phyloP scores from a whole-genome alignment of 2,797 vertebrate genomes.

The Acrossocheilus wenchowensis region DNA sequence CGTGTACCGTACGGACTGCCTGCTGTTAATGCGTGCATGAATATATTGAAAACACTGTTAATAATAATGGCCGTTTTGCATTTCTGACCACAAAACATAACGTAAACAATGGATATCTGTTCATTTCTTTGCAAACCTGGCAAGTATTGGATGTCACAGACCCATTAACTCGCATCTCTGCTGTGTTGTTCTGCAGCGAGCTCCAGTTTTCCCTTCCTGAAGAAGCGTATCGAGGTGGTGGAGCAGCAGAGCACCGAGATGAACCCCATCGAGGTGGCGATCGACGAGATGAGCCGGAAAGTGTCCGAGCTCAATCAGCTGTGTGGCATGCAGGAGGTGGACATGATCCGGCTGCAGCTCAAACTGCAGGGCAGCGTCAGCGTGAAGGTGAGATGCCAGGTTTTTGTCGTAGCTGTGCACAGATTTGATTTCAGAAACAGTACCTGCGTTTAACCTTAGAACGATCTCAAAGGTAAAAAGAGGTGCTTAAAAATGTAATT shows the following conservation, averaged over 20 bases:
- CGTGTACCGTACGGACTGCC: background rate
- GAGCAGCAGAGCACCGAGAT: conserved; percentile 95
- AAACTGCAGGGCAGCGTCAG: conserved; percentile 98
- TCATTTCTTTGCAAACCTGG: background rate
- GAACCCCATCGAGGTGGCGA: conserved; percentile 97
- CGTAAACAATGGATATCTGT: background rate
- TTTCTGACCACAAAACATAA: too few relatives aligned
- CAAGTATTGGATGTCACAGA: too few relatives aligned
- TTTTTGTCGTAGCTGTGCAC: too few relatives aligned
- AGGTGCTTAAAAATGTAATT: too few relatives aligned
- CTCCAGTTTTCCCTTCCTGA: conserved; percentile 94
- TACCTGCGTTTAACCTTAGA: too few relatives aligned
- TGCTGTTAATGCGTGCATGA: background rate
- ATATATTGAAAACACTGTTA: background rate
- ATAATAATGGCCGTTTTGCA: background rate
- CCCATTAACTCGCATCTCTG: background rate
- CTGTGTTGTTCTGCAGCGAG: conserved; percentile 77
- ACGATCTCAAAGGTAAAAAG: too few relatives aligned
- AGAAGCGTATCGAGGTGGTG: conserved; percentile 96
- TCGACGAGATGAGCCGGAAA: conserved; percentile 98
- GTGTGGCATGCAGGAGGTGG: conserved; percentile 93
- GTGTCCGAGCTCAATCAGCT: conserved; percentile 96
- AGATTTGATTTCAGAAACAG: too few relatives aligned
- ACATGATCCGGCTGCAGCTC: conserved; percentile 98
- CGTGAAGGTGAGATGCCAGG: conserved; percentile 83